phyloP scores from a whole-genome alignment of 2,113 vertebrate genomes.

The Ageneiosus marmoratus region DNA sequence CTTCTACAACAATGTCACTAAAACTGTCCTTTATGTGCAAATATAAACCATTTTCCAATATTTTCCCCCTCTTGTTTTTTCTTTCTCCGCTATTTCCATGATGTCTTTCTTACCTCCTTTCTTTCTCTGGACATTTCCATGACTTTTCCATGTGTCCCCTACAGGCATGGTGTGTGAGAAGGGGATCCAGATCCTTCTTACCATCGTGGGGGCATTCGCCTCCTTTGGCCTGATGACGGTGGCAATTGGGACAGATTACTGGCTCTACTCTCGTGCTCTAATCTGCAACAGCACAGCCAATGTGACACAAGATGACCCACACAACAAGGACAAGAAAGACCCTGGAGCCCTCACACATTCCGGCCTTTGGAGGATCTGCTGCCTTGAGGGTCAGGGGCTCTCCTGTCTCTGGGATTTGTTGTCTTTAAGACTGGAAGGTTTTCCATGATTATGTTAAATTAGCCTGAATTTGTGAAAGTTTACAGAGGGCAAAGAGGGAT shows the following conservation, averaged over 20 bases:
- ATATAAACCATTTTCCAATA: background rate
- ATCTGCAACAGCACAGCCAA: slow-evolving; percentile 91
- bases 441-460: background rate
- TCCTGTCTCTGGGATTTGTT: slow-evolving; percentile 21
- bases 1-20: background rate
- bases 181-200: slow-evolving; percentile 89
- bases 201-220: slow-evolving; percentile 89
- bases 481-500: background rate
- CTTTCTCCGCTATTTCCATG: background rate
- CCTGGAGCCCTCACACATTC: slow-evolving; percentile 91
- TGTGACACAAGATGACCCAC: slow-evolving; percentile 77
- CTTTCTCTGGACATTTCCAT: background rate
- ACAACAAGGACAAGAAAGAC: slow-evolving; percentile 86
- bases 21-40: background rate
- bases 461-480: background rate
- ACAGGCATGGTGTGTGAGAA: slow-evolving; percentile 89
- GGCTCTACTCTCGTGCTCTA: slow-evolving; percentile 89
- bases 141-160: slow-evolving; percentile 40
- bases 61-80: background rate
- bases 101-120: background rate
- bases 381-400: slow-evolving; percentile 82
- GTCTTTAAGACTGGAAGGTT: background rate
- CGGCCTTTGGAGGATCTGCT: slow-evolving; percentile 92
- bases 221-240: slow-evolving; percentile 95
- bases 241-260: slow-evolving; percentile 93